Conservation (phyloP, 2,888 invertebrate species). For the Plagodis dolabraria region DNA sequence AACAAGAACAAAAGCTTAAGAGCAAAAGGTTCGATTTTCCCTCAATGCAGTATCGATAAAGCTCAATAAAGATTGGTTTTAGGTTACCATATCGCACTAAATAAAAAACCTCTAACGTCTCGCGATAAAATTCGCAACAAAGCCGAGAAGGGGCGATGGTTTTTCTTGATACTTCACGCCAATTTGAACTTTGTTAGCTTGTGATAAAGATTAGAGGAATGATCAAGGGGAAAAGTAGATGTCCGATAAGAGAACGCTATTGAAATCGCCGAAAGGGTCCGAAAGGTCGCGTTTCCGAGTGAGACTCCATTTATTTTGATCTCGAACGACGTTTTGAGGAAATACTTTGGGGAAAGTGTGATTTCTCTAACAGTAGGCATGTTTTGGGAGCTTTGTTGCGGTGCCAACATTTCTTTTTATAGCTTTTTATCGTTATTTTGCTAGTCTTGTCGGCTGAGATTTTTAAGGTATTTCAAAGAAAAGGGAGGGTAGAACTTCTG, state of each 20-base stretch:
- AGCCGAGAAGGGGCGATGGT: constrained; percentile 52
- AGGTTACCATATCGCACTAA: constrained; percentile 50
- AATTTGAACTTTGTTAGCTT: constrained; percentile 48
- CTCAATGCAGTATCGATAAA: constrained; percentile 7
- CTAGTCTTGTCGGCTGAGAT: too few species aligned
- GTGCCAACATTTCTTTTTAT: constrained; percentile 1
- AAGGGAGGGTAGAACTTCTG: background rate
- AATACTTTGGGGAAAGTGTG: constrained; percentile 41
- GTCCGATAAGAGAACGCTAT: constrained; percentile 54
- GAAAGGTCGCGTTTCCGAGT: constrained; percentile 45
- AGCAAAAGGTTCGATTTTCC: constrained; percentile 22
- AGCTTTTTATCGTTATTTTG: background rate
- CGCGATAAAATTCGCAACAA: constrained; percentile 67
- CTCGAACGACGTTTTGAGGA: constrained; percentile 51
- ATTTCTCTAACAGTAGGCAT: constrained; percentile 31
- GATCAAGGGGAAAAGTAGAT: constrained; percentile 30
- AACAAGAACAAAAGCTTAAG: background rate
- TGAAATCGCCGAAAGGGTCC: constrained; percentile 61
- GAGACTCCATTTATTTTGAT: constrained; percentile 61
- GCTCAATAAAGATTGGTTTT: constrained; percentile 33
- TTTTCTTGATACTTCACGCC: constrained; percentile 41
- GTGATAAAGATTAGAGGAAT: constrained; percentile 40
- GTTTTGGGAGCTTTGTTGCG: constrained; percentile 18
- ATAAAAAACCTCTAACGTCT: constrained; percentile 65
- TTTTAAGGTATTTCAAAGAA: background rate